Percentiles rank a stretch among this genome's conserved stretches.
phyloP scores from a whole-genome alignment of 2,113 vertebrate genomes.

The Phyllostomus discolor region DNA sequence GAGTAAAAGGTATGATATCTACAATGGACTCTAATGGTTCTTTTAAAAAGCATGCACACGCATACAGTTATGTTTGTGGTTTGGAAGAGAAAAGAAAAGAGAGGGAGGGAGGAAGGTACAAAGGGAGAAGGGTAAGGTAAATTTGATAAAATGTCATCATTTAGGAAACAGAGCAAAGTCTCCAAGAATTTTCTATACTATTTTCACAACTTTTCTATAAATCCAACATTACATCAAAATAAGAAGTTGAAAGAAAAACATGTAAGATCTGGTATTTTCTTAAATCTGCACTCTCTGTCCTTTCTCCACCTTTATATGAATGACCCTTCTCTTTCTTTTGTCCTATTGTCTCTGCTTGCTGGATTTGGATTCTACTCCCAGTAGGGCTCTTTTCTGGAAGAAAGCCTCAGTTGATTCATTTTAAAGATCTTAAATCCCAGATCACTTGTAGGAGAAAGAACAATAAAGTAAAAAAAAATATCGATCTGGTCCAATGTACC shows the following conservation, averaged over 20 bases:
- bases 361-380: background rate
- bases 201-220: background rate
- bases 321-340: background rate
- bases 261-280: background rate
- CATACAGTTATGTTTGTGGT: background rate
- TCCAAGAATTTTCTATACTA: background rate
- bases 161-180: background rate
- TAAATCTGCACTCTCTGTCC: background rate
- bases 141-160: background rate
- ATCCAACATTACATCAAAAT: slow-evolving; percentile 21
- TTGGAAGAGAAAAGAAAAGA: background rate
- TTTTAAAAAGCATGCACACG: background rate
- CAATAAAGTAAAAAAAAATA: background rate
- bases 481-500: background rate
- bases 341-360: background rate
- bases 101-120: background rate
- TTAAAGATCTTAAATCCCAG: background rate
- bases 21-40: background rate
- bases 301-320: background rate
- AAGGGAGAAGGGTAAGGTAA: background rate
- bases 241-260: slow-evolving; percentile 19
- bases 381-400: background rate
- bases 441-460: background rate
- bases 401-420: background rate
- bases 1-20: slow-evolving; percentile 7